phyloP scores from a whole-genome alignment of 2,797 vertebrate species.

The Liasis olivaceus region DNA sequence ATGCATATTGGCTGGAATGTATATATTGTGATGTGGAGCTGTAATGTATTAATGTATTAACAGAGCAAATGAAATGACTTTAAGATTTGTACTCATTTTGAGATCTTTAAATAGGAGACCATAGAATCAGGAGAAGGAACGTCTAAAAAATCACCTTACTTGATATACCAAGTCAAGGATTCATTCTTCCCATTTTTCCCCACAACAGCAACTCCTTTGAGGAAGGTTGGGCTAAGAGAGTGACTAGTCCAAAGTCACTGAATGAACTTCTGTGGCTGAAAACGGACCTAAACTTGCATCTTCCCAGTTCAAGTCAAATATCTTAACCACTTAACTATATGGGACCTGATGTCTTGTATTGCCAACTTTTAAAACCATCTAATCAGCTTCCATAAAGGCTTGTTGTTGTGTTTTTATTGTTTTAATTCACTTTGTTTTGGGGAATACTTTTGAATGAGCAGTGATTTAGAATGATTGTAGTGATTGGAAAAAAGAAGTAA shows the following conservation, averaged over 20 bases:
- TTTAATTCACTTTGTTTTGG: not conserved
- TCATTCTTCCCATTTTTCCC: too few relatives aligned
- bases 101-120: not conserved
- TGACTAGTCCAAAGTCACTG: too few relatives aligned
- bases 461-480: slow-evolving; percentile 24
- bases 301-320: too few relatives aligned
- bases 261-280: too few relatives aligned
- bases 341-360: slow-evolving; percentile 10
- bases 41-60: not conserved
- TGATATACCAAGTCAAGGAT: not conserved
- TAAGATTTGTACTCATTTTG: not conserved
- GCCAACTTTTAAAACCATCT: slow-evolving; percentile 11
- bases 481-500: slow-evolving; percentile 4
- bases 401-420: not conserved
- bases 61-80: not conserved
- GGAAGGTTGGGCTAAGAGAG: too few relatives aligned
- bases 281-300: too few relatives aligned
- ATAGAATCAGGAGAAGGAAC: not conserved
- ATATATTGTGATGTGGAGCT: not conserved
- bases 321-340: too few relatives aligned
- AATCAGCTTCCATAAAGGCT: slow-evolving; percentile 21
- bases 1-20: not conserved
- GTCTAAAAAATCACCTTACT: not conserved
- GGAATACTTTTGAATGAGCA: slow-evolving; percentile 12
- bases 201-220: too few relatives aligned